These are phyloP conservation scores for Augochlorella aurata DNA, from an alignment of 2,888 invertebrate genomes.

Conservation along the genomic window DNA sequence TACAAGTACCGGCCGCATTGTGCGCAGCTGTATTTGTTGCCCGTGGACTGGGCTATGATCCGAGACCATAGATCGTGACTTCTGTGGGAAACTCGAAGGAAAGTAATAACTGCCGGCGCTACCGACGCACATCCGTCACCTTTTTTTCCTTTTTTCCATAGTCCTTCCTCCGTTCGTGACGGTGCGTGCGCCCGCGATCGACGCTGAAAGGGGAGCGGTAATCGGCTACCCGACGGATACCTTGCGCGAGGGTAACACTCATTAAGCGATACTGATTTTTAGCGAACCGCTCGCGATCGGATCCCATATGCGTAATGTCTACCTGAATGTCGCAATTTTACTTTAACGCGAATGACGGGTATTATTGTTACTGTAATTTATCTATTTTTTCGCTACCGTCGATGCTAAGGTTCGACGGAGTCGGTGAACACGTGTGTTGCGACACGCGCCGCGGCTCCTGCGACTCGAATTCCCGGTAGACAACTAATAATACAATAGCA, in stretches of 20 bases:
- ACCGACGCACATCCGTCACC: constrained; percentile 55
- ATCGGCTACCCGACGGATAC: constrained; percentile 11
- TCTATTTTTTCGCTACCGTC: no score
- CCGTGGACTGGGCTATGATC: constrained; percentile 78
- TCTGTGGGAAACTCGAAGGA: constrained; percentile 81
- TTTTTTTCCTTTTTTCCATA: constrained; percentile 36
- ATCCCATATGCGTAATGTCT: no score
- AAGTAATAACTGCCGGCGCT: constrained; percentile 73
- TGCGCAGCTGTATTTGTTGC: constrained; percentile 66
- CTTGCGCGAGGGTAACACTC: background rate
- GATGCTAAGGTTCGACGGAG: no score
- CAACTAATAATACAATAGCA: no score
- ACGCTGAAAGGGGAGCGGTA: constrained; percentile 20
- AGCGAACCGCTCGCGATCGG: background rate
- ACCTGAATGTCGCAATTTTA: no score
- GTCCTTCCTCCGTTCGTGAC: constrained; percentile 10
- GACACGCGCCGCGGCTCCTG: no score
- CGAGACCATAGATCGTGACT: constrained; percentile 81
- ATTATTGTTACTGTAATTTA: no score
- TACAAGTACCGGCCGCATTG: constrained; percentile 62
- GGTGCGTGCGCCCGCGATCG: constrained; percentile 35
- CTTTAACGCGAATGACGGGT: no score
- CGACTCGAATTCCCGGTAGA: no score
- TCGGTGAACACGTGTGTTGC: no score
- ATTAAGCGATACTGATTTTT: background rate